These are phyloP conservation scores for Sebastes diploproa DNA, from an alignment of 2,797 vertebrate species.

Conservation along the genomic window DNA sequence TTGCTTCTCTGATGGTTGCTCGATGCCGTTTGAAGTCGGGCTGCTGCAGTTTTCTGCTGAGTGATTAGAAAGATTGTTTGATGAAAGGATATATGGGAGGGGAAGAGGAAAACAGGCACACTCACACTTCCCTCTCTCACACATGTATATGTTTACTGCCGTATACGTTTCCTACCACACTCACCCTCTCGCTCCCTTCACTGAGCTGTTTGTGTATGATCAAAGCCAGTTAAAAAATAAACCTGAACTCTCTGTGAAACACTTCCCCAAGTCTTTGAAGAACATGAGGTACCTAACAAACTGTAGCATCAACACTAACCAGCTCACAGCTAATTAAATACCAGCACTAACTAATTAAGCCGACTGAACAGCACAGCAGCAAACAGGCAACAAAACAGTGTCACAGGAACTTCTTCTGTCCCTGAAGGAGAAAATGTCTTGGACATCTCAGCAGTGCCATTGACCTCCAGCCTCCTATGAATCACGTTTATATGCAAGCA, in stretches of 20 bases:
- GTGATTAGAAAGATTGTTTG: conserved; percentile 58
- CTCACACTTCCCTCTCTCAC: neutral
- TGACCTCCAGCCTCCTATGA: neutral
- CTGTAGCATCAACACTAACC: conserved; percentile 19
- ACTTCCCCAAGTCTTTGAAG: conserved; percentile 58
- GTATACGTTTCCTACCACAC: neutral
- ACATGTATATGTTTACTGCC: neutral
- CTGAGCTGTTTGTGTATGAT: conserved; percentile 41
- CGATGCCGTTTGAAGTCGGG: conserved; percentile 59
- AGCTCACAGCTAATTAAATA: conserved; percentile 47
- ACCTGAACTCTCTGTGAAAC: conserved; percentile 27
- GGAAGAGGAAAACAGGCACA: neutral
- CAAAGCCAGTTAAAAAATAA: conserved; percentile 48
- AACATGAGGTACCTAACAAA: conserved; percentile 54
- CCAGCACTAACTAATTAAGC: conserved; percentile 37
- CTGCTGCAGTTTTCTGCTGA: conserved; percentile 40
- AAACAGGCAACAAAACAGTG: neutral
- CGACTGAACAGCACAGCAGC: neutral
- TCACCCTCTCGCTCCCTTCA: neutral
- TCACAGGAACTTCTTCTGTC: neutral
- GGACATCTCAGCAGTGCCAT: too few relatives aligned
- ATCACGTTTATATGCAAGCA: neutral
- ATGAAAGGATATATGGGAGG: conserved; percentile 32
- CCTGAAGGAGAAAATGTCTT: neutral
- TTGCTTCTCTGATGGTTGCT: conserved; percentile 12